These are phyloP conservation scores for Ranitomeya variabilis DNA, from an alignment of 2,113 vertebrate species.

Conservation along the genomic window DNA sequence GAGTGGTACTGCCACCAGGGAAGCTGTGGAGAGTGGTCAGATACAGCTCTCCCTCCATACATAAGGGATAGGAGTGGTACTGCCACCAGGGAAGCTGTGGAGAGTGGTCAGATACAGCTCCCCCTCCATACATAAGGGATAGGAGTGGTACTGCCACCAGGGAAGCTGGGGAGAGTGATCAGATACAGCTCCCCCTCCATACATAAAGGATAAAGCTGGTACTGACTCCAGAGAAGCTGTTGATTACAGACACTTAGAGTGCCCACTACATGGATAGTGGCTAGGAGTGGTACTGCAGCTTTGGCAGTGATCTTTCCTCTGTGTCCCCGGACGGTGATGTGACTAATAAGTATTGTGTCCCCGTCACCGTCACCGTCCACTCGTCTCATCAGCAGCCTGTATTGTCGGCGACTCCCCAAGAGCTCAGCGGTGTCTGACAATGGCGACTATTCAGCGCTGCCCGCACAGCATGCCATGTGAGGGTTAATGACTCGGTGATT, in stretches of 20 bases:
- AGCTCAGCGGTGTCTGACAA: constrained; percentile 9
- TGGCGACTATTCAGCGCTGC: background rate
- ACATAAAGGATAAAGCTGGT: background rate
- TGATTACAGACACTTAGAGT: background rate
- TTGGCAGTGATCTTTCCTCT: too few species aligned
- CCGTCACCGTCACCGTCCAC: background rate
- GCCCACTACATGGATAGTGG: background rate
- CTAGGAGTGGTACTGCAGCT: background rate
- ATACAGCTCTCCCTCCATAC: too few species aligned
- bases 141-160: too few species aligned
- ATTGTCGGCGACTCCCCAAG: background rate
- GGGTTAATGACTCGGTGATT: background rate
- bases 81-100: too few species aligned
- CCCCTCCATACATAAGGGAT: too few species aligned
- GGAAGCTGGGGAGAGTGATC: too few species aligned
- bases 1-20: too few species aligned
- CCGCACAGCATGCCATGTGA: background rate
- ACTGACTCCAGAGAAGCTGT: background rate
- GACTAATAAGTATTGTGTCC: background rate
- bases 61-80: too few species aligned
- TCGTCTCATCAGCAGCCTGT: background rate
- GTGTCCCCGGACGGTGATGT: background rate
- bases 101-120: too few species aligned
- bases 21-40: too few species aligned
- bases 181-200: too few species aligned